Evolutionary conservation across 2,113 vertebrate genomes (phyloP).

Genomic region (Excalfactoria chinensis): DNA sequence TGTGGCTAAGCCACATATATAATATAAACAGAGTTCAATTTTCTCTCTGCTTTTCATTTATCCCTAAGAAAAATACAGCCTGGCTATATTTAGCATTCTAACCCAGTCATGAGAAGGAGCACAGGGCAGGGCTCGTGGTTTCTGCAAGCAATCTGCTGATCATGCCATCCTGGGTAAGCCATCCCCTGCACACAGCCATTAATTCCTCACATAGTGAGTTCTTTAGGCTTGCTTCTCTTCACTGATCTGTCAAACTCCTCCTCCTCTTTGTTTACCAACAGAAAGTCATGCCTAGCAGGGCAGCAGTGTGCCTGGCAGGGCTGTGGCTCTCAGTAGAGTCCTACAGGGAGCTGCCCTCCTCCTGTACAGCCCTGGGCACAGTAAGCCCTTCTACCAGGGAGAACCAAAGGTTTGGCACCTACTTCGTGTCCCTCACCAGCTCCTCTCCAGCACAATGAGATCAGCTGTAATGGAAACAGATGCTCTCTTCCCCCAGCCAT

Average conservation of each 20-base stretch:
- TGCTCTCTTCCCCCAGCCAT: not conserved
- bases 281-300: not conserved
- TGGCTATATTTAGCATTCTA: constrained; percentile 28
- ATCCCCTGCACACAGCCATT: not conserved
- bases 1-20: not conserved
- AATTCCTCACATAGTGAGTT: not conserved
- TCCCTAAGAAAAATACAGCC: not conserved
- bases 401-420: not conserved
- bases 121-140: not conserved
- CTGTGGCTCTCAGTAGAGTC: not conserved
- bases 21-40: not conserved
- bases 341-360: not conserved
- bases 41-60: constrained; percentile 24
- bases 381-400: not conserved
- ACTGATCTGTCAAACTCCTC: not conserved
- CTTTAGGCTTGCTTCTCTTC: not conserved
- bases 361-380: not conserved
- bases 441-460: not conserved
- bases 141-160: constrained; percentile 24
- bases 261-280: not conserved
- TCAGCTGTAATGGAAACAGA: not conserved
- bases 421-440: not conserved
- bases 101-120: not conserved
- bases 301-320: not conserved
- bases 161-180: not conserved